Base-by-base conservation (phyloP, 2,888 invertebrate genomes). In the Parnassius apollo region DNA sequence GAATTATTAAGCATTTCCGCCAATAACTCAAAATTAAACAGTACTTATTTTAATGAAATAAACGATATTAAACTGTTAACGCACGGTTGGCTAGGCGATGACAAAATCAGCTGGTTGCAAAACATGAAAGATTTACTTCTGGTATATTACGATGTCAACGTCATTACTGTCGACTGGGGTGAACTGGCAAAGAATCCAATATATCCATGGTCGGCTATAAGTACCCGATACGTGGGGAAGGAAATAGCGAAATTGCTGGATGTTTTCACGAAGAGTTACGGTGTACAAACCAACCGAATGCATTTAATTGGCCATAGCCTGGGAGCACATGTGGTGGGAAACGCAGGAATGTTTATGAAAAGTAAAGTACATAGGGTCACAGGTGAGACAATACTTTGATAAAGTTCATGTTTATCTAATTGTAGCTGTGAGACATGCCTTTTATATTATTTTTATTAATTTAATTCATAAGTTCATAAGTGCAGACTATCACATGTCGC, bases 241-340 rank as follows among this genome's bases (percentile, higher is more conserved):
- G 75, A 76, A 66, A 68, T 83, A 46, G 83, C 88, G 2, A 81
- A 79, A 65, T 65, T 91, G 49, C 62, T 91, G 2, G 67, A 76
- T 12, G 72, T 80, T 2, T 69, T 89, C 10, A 66, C 68, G 11
- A 67, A 66, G 48, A 74, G 75, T 1, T 85, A 80, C 64, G 56
- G 73, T 10, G 44, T 82, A 1, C 59, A 71, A 44, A 78, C 78
- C 9, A 74, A 72, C 10, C 70, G 71, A 50, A 74, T 89, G 54
- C 90, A 93, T 73, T 74, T 92, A 57, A 83, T 92, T 54, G 92
- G 92, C 0, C 94, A 94, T 69, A 94, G 94, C 71, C 80, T 94
- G 62, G 94, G 94, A 35, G 93, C 94, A 0, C 94, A 94, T 53
- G 91, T 93, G 7, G 93, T 93, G 91, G 94, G 94, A 4, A 93